These are phyloP conservation scores for Laothoe populi DNA, from an alignment of 2,888 invertebrate species.

Conservation along the genomic window DNA sequence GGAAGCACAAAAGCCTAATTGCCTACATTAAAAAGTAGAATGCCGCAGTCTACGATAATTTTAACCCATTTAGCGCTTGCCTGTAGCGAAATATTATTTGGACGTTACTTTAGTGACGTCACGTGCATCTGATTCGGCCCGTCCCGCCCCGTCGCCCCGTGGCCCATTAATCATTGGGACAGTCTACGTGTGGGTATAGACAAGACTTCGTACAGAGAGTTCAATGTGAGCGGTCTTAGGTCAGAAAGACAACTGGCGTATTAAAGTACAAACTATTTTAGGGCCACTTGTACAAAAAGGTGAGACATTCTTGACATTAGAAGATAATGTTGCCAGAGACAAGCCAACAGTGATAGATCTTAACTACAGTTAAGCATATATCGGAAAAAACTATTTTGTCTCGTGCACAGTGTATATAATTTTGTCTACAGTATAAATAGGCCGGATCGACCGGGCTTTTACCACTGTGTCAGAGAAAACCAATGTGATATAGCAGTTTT, in stretches of 20 bases:
- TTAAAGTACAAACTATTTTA: too few relatives aligned
- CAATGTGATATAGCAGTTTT: too few relatives aligned
- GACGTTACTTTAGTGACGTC: conserved; percentile 69
- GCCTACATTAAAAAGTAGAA: conserved; percentile 38
- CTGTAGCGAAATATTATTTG: conserved; percentile 62
- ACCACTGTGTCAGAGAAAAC: too few relatives aligned
- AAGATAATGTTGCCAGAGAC: too few relatives aligned
- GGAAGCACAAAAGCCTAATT: conserved; percentile 22
- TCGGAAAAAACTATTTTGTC: too few relatives aligned
- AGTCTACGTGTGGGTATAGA: conserved; percentile 64
- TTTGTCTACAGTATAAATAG: too few relatives aligned
- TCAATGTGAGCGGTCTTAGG: not conserved
- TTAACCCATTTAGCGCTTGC: conserved; percentile 46
- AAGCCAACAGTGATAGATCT: too few relatives aligned
- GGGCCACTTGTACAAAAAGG: too few relatives aligned
- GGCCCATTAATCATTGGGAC: conserved; percentile 70
- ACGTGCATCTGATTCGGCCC: conserved; percentile 76
- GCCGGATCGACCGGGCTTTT: too few relatives aligned
- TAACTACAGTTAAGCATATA: too few relatives aligned
- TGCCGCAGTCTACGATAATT: conserved; percentile 41
- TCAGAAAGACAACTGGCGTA: not conserved
- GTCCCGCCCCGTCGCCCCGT: conserved; percentile 54
- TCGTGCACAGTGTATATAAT: too few relatives aligned
- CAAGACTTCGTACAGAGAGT: conserved; percentile 21
- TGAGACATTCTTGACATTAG: too few relatives aligned